Evolutionary conservation across 2,113 vertebrate genomes (phyloP).

Genomic region (Cervus canadensis): DNA sequence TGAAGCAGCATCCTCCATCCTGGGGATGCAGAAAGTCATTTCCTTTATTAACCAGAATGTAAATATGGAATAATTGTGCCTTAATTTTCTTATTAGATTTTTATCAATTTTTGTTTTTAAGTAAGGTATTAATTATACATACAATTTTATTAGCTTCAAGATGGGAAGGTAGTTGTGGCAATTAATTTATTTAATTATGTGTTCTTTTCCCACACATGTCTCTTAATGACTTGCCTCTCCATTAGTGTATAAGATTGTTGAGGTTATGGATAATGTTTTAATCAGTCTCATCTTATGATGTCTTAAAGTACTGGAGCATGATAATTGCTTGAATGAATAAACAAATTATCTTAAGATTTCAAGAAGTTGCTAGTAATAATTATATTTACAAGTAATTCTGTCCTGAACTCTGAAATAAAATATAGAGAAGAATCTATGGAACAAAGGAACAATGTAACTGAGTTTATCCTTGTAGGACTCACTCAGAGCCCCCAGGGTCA

Average conservation of each 20-base stretch:
- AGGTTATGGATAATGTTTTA: background rate
- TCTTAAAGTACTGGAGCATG: background rate
- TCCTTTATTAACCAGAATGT: background rate
- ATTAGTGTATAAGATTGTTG: background rate
- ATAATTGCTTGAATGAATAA: background rate
- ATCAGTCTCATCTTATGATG: background rate
- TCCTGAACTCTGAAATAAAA: background rate
- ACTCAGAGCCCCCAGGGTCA: background rate
- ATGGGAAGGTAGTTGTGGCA: background rate
- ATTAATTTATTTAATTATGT: background rate
- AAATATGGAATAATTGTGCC: background rate
- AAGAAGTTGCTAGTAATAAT: background rate
- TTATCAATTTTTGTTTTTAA: background rate
- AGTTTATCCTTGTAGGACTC: slow-evolving; percentile 67
- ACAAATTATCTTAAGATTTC: background rate
- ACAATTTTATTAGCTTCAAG: background rate
- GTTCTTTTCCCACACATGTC: fast-evolving
- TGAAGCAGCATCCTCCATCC: background rate
- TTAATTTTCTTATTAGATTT: background rate
- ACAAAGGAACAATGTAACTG: slow-evolving; percentile 58
- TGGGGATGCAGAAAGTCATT: background rate
- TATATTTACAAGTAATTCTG: background rate
- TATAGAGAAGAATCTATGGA: background rate
- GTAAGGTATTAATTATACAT: background rate
- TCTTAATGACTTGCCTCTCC: background rate